phyloP scores from a whole-genome alignment of 1,140 invertebrate species.

The Caerostris extrusa region DNA sequence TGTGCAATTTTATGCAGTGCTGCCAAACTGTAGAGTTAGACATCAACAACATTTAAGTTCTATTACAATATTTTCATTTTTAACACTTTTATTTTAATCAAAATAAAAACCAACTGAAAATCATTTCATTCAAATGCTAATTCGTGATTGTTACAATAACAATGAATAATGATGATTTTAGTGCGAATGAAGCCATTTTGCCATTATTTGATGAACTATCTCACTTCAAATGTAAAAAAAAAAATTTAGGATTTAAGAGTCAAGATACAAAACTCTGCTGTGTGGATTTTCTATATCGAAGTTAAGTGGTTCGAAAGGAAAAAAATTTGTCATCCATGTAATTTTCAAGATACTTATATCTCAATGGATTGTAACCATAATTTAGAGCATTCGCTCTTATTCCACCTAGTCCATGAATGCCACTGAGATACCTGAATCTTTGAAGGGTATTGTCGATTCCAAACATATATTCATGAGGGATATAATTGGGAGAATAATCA shows the following conservation, averaged over 20 bases:
- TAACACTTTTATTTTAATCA: too few species aligned
- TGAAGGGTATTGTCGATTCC: conserved; percentile 6
- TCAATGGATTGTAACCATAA: conserved; percentile 55
- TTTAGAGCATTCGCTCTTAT: conserved; percentile 16
- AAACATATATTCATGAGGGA: conserved; percentile 41
- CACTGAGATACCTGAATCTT: conserved; percentile 9
- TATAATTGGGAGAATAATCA: conserved; percentile 33
- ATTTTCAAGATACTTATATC: background rate
- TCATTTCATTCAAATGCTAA: too few species aligned
- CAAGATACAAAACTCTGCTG: conserved; percentile 9
- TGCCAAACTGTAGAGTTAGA: too few species aligned
- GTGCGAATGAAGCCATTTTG: background rate
- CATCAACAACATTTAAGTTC: too few species aligned
- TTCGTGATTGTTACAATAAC: too few species aligned
- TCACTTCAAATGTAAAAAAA: background rate
- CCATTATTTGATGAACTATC: background rate
- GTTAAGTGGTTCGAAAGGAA: background rate
- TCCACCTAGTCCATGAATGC: conserved; percentile 60
- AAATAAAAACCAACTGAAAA: too few species aligned
- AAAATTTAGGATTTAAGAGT: background rate
- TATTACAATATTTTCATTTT: too few species aligned
- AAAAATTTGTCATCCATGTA: background rate
- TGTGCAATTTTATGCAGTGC: too few species aligned
- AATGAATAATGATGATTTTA: too few species aligned
- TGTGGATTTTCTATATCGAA: conserved; percentile 21